phyloP scores from a whole-genome alignment of 2,113 vertebrate species.

The Struthio camelus region DNA sequence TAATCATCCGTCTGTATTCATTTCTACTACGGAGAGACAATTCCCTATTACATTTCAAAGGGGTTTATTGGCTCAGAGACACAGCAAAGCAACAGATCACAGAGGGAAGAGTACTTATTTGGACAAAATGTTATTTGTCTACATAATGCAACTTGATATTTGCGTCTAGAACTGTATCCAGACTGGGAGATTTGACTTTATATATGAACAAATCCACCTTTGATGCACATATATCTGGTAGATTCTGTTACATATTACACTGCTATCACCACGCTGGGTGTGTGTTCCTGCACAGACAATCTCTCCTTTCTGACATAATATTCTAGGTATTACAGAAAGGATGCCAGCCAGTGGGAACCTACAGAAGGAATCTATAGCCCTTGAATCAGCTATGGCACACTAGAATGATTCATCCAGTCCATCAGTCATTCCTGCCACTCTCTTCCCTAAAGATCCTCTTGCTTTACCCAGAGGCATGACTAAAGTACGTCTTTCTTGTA shows the following conservation, averaged over 20 bases:
- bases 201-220: not conserved
- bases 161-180: not conserved
- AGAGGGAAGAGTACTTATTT: constrained; percentile 2
- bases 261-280: not conserved
- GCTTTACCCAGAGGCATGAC: not conserved
- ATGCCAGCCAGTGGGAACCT: not conserved
- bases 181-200: not conserved
- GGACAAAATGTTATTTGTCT: constrained; percentile 35
- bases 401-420: not conserved
- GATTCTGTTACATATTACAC: not conserved
- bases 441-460: not conserved
- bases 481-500: not conserved
- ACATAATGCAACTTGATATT: constrained; percentile 5
- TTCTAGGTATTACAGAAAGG: not conserved
- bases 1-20: constrained; percentile 8
- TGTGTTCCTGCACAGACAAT: not conserved
- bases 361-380: not conserved
- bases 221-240: not conserved
- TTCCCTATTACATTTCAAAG: constrained; percentile 51
- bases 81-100: constrained; percentile 31
- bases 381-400: not conserved
- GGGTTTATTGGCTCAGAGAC: constrained; percentile 23
- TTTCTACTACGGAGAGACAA: constrained; percentile 39
- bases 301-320: not conserved
- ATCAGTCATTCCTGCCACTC: not conserved